Base-by-base conservation (phyloP, 2,113 vertebrate genomes). In the Synodontis membranacea region DNA sequence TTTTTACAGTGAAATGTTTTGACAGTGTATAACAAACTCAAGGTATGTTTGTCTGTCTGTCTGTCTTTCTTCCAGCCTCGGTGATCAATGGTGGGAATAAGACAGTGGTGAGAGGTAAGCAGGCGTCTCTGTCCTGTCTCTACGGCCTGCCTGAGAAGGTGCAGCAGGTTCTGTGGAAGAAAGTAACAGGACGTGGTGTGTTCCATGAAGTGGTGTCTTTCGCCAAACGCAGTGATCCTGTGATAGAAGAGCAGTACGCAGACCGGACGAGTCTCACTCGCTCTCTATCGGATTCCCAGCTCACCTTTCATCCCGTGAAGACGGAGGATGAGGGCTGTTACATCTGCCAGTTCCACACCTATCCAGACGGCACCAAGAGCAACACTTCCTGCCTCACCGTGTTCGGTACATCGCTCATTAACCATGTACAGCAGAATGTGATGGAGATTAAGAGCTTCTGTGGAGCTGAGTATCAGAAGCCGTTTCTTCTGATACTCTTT, bases 241-340 rank as follows among this genome's bases (percentile, higher is more conserved):
- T 93, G 89, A 93, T 95, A 10, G 92, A 94, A 86, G 92, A 94
- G 1, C 46, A 79, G 0, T 95, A 93, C 87, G 90, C 92, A 88
- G 94, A 93, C 1, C 92, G 93, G 62, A 89, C 86, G 0, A 93
- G 92, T 90, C 91, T 96, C 68, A 92, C 90, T n/a, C 46, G 89
- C 70, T 94, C 94, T 8, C 84, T 95, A 72, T 94, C 93, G 6
- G 72, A 93, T 25, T 94, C 92, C 39, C 84, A 90, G 86, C 93
- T 96, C 83, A 93, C 90, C 82, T 93, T 96, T 84, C 91, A 93
- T 82, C 92, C 94, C 0, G 94, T 96, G 52, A 25, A 81, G 1
- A 88, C 92, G 56, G 88, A 91, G 88, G 95, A 96, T 7, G 95
- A 96, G 86, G 95, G 93, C 66, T 96, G 95, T 92, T 95, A 95